These are phyloP conservation scores for Bos javanicus DNA, from an alignment of 2,113 vertebrate genomes.

Conservation along the genomic window DNA sequence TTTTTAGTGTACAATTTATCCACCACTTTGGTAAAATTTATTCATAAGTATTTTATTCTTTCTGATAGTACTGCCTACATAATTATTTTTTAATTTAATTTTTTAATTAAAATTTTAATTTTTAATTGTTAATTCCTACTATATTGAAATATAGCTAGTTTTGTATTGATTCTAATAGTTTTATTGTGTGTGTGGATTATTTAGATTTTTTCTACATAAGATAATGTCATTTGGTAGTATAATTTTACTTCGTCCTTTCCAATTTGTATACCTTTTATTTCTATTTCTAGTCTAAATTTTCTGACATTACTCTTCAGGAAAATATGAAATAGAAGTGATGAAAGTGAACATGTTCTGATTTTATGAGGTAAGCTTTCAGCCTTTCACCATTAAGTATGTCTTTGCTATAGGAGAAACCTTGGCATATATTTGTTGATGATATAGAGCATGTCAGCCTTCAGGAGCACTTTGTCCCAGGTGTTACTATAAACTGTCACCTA, in stretches of 20 bases:
- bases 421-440: background rate
- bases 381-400: background rate
- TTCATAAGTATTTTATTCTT: background rate
- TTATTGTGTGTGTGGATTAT: background rate
- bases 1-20: background rate
- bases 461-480: background rate
- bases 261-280: background rate
- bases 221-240: background rate
- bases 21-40: background rate
- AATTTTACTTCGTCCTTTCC: background rate
- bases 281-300: background rate
- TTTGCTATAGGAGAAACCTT: accelerated
- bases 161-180: background rate
- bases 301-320: background rate
- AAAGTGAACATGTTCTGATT: background rate
- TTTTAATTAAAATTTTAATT: background rate
- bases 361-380: background rate
- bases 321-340: background rate
- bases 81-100: background rate
- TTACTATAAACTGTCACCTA: background rate
- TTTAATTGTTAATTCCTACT: background rate
- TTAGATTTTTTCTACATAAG: background rate
- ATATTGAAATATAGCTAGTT: background rate
- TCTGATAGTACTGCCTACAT: background rate
- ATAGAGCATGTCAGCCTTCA: background rate